Evolutionary conservation across 2,113 vertebrate genomes (phyloP), one percentile per base, ranked within the genome.

Genomic region (Struthidea cinerea): DNA sequence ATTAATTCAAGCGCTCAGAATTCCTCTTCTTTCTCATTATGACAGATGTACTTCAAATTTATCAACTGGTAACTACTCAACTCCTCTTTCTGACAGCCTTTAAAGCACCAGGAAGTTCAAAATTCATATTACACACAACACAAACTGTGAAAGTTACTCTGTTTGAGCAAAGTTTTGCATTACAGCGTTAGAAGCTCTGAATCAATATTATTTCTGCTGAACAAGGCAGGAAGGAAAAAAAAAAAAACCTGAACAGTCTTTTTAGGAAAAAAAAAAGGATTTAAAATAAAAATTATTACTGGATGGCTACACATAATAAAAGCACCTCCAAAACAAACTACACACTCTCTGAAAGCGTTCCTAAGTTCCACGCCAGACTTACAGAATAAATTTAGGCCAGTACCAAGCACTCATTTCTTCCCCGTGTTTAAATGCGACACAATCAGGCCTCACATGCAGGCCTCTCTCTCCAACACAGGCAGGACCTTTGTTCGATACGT

Each of bases 401-500:
- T 87, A 94, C 91, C 96, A 95, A 96, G 86, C 59, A 68, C 92
- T 91, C 86, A 50, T 76, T 94, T 85, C 77, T 84, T 86, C 53
- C 76, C 86, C 7, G 19, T 87, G 83, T 93, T 75, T 90, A 97
- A 97, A 98, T 96, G 94, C 93, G 80, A 98, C 97, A 97, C 97
- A 97, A 95, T 96, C 94, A 93, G 96, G 97, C 97, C 97, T 97
- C 96, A 88, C n/a, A 97, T 60, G 96, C 70, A 98, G 97, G 98
- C 98, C 97, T 97, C 97, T 94, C 96, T 87, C 95, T 88, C 95
- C 93, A 97, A 88, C 91, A 98, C 97, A 98, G 98, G 92, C 90
- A 97, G 89, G 97, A 98, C 98, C 98, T 98, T 98, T 98, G 98
- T 98, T 98, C 97, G 46, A 82, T 93, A 96, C 73, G 90, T 97